A percentile compares a stretch with the other conserved stretches of the same genome.
phyloP scores from a whole-genome alignment of 2,113 vertebrate species.

The Alligator mississippiensis region DNA sequence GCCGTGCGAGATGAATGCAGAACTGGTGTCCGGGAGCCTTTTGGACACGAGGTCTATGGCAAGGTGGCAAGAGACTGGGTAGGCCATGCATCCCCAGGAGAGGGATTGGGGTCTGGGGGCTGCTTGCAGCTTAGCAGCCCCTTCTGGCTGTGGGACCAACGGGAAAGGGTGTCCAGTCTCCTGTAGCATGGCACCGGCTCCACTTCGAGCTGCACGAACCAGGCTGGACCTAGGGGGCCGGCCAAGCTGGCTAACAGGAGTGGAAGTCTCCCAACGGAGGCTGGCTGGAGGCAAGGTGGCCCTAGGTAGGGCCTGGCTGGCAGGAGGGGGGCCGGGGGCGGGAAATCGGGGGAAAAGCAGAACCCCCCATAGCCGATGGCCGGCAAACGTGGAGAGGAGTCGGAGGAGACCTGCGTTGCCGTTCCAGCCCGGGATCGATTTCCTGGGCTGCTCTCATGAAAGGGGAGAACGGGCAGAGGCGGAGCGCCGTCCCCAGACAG shows the following conservation, averaged over 20 bases:
- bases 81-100: accelerated
- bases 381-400: background rate
- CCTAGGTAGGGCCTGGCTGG: background rate
- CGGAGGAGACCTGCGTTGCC: background rate
- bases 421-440: background rate
- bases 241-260: background rate
- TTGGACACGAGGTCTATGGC: too few relatives aligned
- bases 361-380: background rate
- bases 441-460: background rate
- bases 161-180: background rate
- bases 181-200: background rate
- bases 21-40: too few relatives aligned
- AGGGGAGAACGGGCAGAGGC: conserved; percentile 68
- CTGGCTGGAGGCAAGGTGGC: background rate
- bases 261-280: background rate
- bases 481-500: conserved; percentile 70
- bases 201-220: background rate
- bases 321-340: accelerated
- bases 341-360: background rate
- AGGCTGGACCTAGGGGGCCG: background rate
- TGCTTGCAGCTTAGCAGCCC: background rate
- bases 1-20: too few relatives aligned
- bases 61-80: accelerated
- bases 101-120: background rate
- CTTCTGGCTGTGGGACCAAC: background rate